These are phyloP conservation scores for Sula dactylatra DNA, from an alignment of 2,113 vertebrate species.

Conservation along the genomic window DNA sequence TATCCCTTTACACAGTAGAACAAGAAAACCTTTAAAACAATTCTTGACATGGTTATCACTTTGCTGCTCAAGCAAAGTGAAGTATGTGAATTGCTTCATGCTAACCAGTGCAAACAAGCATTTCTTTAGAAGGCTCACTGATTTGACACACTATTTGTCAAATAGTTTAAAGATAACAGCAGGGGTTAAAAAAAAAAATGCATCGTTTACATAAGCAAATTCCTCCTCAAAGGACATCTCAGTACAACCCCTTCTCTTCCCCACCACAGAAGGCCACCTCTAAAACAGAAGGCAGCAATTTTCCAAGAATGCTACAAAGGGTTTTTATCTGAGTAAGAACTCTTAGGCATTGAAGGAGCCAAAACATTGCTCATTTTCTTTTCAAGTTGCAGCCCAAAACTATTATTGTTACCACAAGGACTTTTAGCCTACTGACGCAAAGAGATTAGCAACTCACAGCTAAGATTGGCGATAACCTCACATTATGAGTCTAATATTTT, in stretches of 20 bases:
- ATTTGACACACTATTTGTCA: not conserved
- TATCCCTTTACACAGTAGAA: not conserved
- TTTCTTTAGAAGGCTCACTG: not conserved
- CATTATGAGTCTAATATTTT: not conserved
- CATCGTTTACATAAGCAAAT: slow-evolving; percentile 17
- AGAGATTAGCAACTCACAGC: not conserved
- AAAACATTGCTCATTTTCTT: slow-evolving; percentile 27
- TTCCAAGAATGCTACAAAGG: not conserved
- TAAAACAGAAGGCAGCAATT: not conserved
- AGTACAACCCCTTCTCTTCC: not conserved
- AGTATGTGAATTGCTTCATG: not conserved
- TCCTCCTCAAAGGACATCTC: not conserved
- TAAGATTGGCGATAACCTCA: not conserved
- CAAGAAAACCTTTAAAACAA: not conserved
- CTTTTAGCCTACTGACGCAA: not conserved
- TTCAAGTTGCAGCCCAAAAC: not conserved
- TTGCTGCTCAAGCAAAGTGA: not conserved
- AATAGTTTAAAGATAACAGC: slow-evolving; percentile 27
- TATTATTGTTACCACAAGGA: not conserved
- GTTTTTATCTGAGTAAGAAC: slow-evolving; percentile 19
- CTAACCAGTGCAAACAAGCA: not conserved
- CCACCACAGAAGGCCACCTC: not conserved
- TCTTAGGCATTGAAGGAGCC: not conserved
- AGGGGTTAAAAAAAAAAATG: not conserved
- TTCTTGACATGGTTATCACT: not conserved